These are phyloP conservation scores for Choloepus didactylus DNA, from an alignment of 2,797 vertebrate species.

Conservation along the genomic window DNA sequence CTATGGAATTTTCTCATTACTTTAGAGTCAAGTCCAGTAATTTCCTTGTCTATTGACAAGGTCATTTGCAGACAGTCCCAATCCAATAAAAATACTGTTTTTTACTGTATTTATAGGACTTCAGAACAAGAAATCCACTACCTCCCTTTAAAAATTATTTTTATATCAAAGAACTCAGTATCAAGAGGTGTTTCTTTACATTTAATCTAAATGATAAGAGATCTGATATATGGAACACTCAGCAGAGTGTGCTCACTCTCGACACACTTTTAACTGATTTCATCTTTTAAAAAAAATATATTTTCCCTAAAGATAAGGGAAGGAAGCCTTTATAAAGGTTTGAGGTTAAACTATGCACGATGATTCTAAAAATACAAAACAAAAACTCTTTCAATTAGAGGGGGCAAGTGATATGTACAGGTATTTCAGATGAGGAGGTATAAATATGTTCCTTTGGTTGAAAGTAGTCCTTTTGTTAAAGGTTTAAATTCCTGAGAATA, in stretches of 20 bases:
- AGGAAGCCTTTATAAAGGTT: neutral
- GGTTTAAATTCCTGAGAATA: neutral
- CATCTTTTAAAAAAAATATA: neutral
- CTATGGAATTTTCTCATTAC: conserved; percentile 59
- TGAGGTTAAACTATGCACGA: neutral
- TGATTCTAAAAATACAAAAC: conserved; percentile 57
- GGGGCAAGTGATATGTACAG: neutral
- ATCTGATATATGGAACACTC: neutral
- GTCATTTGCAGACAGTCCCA: conserved; percentile 53
- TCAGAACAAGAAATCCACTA: conserved; percentile 39
- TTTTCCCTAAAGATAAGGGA: conserved; percentile 54
- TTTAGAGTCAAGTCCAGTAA: conserved; percentile 42
- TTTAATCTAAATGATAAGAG: conserved; percentile 45
- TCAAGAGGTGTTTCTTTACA: conserved; percentile 46
- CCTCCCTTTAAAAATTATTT: conserved; percentile 43
- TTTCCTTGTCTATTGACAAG: conserved; percentile 65
- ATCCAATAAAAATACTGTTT: conserved; percentile 50
- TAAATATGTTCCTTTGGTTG: conserved; percentile 33
- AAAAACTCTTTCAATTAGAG: neutral
- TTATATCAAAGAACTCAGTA: conserved; percentile 55
- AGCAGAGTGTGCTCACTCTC: neutral
- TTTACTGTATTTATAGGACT: conserved; percentile 48
- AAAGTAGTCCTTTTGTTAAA: neutral
- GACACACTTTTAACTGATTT: neutral
- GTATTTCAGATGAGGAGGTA: conserved; percentile 39